A percentile compares a stretch with the other conserved stretches of the same genome.
Evolutionary conservation across 2,113 vertebrate genomes (phyloP).

Genomic region (Corynorhinus townsendii): DNA sequence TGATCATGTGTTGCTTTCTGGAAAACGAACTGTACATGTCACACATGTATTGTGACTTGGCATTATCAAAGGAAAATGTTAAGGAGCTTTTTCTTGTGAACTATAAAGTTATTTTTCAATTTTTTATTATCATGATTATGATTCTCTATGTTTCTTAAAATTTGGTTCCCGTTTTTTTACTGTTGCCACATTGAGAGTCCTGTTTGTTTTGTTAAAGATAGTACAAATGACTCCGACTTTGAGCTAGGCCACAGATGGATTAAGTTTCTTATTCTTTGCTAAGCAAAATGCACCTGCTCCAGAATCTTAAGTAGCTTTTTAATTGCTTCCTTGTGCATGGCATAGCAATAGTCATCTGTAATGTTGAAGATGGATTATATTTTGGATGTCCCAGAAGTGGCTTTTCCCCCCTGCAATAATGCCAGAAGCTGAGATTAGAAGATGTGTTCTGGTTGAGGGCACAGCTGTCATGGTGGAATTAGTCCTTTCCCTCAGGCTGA

Average conservation of each 20-base stretch:
- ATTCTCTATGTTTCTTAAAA: slow-evolving; percentile 7
- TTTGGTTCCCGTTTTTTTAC: not conserved
- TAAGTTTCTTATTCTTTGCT: slow-evolving; percentile 61
- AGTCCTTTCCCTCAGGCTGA: slow-evolving; percentile 33
- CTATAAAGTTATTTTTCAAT: not conserved
- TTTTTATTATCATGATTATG: not conserved
- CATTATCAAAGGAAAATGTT: slow-evolving; percentile 3
- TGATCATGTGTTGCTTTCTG: not conserved
- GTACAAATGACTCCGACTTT: slow-evolving; percentile 52
- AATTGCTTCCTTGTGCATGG: slow-evolving; percentile 68
- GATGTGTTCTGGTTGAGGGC: slow-evolving; percentile 50
- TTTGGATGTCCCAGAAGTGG: slow-evolving; percentile 58
- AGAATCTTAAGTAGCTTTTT: slow-evolving; percentile 60
- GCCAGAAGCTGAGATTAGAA: slow-evolving; percentile 60
- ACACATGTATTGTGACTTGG: not conserved
- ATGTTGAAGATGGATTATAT: slow-evolving; percentile 44
- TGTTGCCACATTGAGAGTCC: slow-evolving; percentile 1
- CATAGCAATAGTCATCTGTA: slow-evolving; percentile 59
- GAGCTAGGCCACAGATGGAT: slow-evolving; percentile 49
- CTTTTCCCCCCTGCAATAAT: slow-evolving; percentile 30
- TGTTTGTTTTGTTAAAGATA: slow-evolving; percentile 50
- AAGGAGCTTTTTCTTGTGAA: not conserved
- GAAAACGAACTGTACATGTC: not conserved
- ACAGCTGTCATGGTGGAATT: slow-evolving; percentile 56
- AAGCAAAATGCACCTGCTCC: slow-evolving; percentile 71